These are phyloP conservation scores for Cranoglanis bouderius DNA, from an alignment of 2,113 vertebrate species.

Conservation along the genomic window DNA sequence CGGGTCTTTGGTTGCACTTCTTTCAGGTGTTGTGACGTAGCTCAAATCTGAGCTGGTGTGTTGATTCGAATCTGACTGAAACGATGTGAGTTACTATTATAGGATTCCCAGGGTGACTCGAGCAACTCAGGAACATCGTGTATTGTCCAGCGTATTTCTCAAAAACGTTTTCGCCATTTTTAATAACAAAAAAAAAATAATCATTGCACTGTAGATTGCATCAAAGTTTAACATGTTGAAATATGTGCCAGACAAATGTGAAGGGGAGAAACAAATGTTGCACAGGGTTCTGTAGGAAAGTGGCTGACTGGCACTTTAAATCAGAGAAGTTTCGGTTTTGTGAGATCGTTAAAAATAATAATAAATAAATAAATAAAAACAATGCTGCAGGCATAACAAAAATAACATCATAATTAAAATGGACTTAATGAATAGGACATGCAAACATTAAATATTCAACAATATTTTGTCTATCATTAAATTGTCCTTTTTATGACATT, in stretches of 20 bases:
- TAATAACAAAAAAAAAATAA: not conserved
- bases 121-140: not conserved
- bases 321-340: not conserved
- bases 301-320: slow-evolving; percentile 6
- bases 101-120: not conserved
- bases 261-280: not conserved
- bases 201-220: not conserved
- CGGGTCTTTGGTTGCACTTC: not conserved
- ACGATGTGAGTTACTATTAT: not conserved
- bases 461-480: no score
- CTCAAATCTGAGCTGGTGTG: not conserved
- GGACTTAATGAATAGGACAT: not conserved
- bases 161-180: not conserved
- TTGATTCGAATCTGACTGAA: not conserved
- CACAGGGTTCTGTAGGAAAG: not conserved
- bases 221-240: not conserved
- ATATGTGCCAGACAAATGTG: slow-evolving; percentile 4
- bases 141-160: not conserved
- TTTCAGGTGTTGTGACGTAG: not conserved
- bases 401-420: not conserved
- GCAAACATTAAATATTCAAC: not conserved
- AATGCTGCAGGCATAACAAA: not conserved
- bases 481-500: no score
- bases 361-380: no score
- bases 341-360: not conserved